Conservation (phyloP, 1,140 invertebrate genomes). For the Plodia interpunctella region DNA sequence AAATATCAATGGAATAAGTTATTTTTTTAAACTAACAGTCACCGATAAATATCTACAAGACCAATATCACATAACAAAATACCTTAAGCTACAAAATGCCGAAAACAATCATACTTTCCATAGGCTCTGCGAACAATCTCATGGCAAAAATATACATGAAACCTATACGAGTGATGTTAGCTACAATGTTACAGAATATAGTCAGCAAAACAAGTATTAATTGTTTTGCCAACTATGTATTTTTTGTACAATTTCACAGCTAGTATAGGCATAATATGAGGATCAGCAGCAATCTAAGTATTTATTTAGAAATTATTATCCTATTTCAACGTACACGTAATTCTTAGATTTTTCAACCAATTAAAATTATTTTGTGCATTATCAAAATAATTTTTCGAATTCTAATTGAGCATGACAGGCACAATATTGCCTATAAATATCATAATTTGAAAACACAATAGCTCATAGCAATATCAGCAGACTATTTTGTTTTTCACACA, state of each 20-base stretch:
- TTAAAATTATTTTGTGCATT: too few species aligned
- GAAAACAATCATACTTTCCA: neutral
- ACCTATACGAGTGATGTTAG: neutral
- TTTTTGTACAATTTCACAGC: conserved; percentile 1
- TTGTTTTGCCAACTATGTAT: neutral
- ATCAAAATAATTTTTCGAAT: too few species aligned
- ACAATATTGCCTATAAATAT: too few species aligned
- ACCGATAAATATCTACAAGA: neutral
- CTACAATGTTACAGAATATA: neutral
- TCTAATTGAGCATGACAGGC: too few species aligned
- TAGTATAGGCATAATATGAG: too few species aligned
- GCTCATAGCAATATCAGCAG: too few species aligned
- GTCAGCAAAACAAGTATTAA: neutral
- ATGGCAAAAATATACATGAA: neutral
- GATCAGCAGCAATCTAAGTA: too few species aligned
- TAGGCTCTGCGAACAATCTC: neutral
- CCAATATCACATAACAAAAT: conserved; percentile 12
- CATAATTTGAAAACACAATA: too few species aligned
- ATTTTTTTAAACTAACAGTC: conserved; percentile 10
- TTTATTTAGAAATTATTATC: too few species aligned
- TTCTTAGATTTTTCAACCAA: too few species aligned
- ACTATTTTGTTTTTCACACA: too few species aligned
- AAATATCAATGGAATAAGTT: conserved; percentile 8
- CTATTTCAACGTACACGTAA: too few species aligned
- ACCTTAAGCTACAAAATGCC: neutral